Base-by-base conservation (phyloP, 2,797 vertebrate genomes). In the Pseudochromis fuscus region DNA sequence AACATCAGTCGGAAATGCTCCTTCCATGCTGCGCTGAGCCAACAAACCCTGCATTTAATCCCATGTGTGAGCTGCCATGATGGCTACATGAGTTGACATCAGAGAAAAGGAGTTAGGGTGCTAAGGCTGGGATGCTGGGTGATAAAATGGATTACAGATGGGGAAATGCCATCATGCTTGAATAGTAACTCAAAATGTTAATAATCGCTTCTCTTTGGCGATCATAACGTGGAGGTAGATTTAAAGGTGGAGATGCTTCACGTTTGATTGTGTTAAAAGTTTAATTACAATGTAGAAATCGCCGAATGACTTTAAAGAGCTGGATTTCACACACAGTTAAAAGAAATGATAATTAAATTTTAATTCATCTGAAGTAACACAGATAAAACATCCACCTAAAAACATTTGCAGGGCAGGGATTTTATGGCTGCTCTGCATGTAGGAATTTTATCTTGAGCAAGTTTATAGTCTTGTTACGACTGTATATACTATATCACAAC, bases 1-100 rank as follows among this genome's bases (percentile, higher is more conserved):
- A 91, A 92, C 92, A 93, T 93, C 92, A 93, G 90, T 91, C 86
- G 90, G 90, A 92, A 90, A 91, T 81, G 85, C 88, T 91, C 89
- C 87, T 83, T 88, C 87, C 92, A 91, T 89, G 90, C 92, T 91
- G 92, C 88, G 87, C 91, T 90, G 91, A 93, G 92, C 91, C 92
- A 93, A 92, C 92, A 92, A 92, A 91, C 91, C 90, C 90, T 89
- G 88, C 88, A 85, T 93, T 93, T 92, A 93, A 93, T 93, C 92
- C 92, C 92, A 91, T 86, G 89, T 90, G 92, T 91, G 92, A 93
- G 91, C 88, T 86, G 88, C 91, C 91, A 83, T 79, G 84, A 85
- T 90, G 91, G 92, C 88, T 86, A 91, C 92, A 90, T 87, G 90
- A 91, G 90, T 91, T 92, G 90, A 92, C 92, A 92, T 93, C 90